Conservation (phyloP, 2,888 invertebrate genomes). For the Pseudococcus jackbeardsleyi region DNA sequence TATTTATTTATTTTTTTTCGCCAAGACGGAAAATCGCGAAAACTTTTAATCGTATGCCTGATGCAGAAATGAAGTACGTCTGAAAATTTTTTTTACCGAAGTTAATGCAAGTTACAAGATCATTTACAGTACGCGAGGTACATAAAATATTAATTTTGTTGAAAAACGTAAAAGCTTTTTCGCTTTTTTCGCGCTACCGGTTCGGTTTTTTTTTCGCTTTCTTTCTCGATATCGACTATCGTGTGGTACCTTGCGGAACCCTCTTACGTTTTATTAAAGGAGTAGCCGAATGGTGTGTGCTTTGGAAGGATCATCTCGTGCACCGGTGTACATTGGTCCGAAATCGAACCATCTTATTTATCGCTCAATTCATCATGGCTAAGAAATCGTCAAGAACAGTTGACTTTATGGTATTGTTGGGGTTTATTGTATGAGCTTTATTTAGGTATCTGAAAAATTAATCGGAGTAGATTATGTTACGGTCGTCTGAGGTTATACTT, state of each 20-base stretch:
- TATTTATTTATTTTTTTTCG: slow-evolving; percentile 49
- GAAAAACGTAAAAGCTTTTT: slow-evolving; percentile 52
- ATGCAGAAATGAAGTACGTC: slow-evolving; percentile 52
- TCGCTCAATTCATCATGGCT: neutral
- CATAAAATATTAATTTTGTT: slow-evolving; percentile 54
- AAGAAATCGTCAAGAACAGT: neutral
- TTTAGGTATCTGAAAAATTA: too few relatives aligned
- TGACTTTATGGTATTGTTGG: neutral
- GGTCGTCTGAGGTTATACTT: too few relatives aligned
- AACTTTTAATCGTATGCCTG: slow-evolving; percentile 55
- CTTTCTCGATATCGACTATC: neutral
- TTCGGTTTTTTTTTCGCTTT: neutral
- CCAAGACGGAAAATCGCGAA: slow-evolving; percentile 43
- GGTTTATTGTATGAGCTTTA: neutral
- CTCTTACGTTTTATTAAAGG: neutral
- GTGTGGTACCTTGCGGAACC: neutral
- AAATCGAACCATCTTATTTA: neutral
- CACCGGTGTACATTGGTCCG: neutral
- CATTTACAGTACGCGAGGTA: slow-evolving; percentile 54
- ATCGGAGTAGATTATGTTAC: too few relatives aligned
- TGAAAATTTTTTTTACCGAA: slow-evolving; percentile 36
- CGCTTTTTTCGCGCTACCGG: slow-evolving; percentile 22
- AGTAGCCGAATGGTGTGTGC: neutral
- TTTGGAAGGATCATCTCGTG: neutral
- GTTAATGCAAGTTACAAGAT: slow-evolving; percentile 51